These are phyloP conservation scores for Cettia cetti DNA, from an alignment of 2,113 vertebrate species.

Conservation along the genomic window DNA sequence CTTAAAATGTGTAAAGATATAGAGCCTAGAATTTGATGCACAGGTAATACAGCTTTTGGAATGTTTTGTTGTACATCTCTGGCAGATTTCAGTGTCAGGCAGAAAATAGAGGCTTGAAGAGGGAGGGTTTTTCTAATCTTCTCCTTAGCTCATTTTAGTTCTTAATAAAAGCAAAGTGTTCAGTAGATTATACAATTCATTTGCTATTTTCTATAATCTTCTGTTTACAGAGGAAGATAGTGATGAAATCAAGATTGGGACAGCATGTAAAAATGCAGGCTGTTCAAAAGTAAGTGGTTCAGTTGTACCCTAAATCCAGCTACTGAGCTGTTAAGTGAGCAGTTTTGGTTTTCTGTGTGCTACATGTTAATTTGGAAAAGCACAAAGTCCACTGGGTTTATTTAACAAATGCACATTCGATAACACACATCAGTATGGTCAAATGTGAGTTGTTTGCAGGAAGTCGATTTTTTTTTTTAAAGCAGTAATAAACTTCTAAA, in stretches of 20 bases:
- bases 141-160: background rate
- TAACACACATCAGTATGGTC: accelerated
- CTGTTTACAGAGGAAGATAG: constrained; percentile 83
- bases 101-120: background rate
- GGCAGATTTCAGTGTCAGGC: background rate
- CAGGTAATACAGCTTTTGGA: background rate
- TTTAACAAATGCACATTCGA: background rate
- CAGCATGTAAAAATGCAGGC: constrained; percentile 90
- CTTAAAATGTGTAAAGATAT: background rate
- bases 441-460: background rate
- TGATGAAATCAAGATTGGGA: constrained; percentile 91
- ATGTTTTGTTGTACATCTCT: background rate
- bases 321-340: background rate
- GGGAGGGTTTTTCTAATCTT: background rate
- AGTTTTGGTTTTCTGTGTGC: background rate
- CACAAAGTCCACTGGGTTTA: background rate
- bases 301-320: background rate
- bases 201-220: background rate
- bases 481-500: background rate
- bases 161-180: background rate
- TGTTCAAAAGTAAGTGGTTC: constrained; percentile 84
- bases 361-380: background rate
- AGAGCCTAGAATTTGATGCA: background rate
- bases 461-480: background rate
- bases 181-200: background rate